Evolutionary conservation across 2,797 vertebrate genomes (phyloP).

Genomic region (Ciconia nigra): DNA sequence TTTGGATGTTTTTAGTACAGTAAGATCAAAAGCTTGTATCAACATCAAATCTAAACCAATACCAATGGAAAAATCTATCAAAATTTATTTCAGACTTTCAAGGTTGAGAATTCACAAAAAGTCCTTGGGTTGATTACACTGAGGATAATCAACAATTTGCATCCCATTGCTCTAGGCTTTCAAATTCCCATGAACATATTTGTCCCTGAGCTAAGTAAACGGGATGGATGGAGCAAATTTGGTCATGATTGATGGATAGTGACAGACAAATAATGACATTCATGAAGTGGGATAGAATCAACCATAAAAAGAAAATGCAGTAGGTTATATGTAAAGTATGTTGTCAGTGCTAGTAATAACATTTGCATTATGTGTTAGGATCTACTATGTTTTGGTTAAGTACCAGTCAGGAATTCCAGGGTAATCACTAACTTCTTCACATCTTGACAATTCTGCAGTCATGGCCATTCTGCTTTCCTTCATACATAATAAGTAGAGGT

Average conservation of each 20-base stretch:
- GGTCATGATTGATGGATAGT: background rate
- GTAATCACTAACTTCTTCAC: background rate
- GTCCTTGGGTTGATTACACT: background rate
- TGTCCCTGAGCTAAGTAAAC: background rate
- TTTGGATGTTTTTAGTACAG: background rate
- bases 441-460: background rate
- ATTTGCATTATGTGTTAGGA: background rate
- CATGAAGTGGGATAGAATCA: background rate
- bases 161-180: background rate
- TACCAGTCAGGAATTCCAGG: background rate
- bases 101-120: background rate
- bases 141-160: background rate
- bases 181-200: background rate
- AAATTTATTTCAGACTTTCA: background rate
- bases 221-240: background rate
- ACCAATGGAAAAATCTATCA: background rate
- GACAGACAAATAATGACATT: background rate
- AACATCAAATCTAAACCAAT: background rate
- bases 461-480: background rate
- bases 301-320: background rate
- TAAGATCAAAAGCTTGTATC: background rate
- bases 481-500: accelerated
- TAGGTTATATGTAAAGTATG: background rate
- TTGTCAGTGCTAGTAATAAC: background rate
- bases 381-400: background rate